Evolutionary conservation across 1,140 invertebrate species (phyloP), one percentile per base, ranked within the genome.

Genomic region (Harpegnathos saltator): DNA sequence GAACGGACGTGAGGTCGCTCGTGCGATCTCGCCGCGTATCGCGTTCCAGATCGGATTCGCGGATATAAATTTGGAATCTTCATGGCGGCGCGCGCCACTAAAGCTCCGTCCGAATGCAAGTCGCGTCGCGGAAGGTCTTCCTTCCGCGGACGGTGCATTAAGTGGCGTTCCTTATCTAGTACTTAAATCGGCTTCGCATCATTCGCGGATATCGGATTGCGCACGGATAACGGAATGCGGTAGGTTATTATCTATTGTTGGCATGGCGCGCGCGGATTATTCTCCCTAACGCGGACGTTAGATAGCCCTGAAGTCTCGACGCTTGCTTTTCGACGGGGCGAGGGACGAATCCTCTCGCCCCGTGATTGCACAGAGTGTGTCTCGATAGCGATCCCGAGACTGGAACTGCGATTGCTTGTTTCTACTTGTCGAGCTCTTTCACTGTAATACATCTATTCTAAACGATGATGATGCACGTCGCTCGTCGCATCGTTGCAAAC

Each of bases 11-110:
- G 69, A 69, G 33, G 65, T 80, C 65, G 33, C 24, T 58, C 63
- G 65, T 44, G 22, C 58, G n/a, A n/a, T n/a, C n/a, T n/a, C n/a
- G 24, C n/a, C 75, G n/a, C 52, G 24, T 71, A 80, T 71, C 65
- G 75, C 65, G 38, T 71, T 69, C 50, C 62, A 58, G 54, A 80
- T 80, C 75, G 33, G 52, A 80, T 80, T 80, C 14, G 19, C 24
- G 52, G 65, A 48, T 69, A 80, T 80, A 80, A 71, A 80, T 80
- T 80, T 80, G 75, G 66, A 44, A 80, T 80, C 75, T 80, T 69
- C 75, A 58, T 58, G 52, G 52, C 75, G n/a, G n/a, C n/a, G n/a
- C n/a, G n/a, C n/a, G n/a, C n/a, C n/a, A 38, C 54, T 52, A 58
- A 80, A 80, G 14, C 33, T 33, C 1, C 3, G 22, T 52, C 19